phyloP scores from a whole-genome alignment of 2,797 vertebrate species.

The Sarcoramphus papa region DNA sequence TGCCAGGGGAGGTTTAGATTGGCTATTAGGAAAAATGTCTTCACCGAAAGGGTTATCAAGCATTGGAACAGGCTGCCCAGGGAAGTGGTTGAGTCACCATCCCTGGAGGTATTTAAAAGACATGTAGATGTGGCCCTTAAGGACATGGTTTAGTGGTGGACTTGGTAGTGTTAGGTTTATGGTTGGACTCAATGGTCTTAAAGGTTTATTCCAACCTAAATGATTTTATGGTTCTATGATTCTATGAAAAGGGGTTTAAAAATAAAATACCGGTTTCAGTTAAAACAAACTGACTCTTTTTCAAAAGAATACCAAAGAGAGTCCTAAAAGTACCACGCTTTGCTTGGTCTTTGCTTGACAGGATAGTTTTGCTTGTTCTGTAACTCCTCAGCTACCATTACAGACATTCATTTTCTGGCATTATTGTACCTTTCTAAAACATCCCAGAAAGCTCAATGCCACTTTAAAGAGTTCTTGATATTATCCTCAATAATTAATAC shows the following conservation, averaged over 20 bases:
- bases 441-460: not conserved
- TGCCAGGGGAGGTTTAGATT: not conserved
- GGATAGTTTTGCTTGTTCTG: not conserved
- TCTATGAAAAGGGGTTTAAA: not conserved
- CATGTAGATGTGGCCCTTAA: not conserved
- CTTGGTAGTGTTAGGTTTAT: not conserved
- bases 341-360: not conserved
- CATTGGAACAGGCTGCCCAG: not conserved
- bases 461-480: not conserved
- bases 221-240: not conserved
- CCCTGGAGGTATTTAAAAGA: not conserved
- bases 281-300: not conserved
- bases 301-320: not conserved
- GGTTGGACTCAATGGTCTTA: not conserved
- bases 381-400: not conserved
- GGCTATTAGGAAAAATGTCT: not conserved
- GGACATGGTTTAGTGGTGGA: not conserved
- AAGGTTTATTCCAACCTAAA: not conserved
- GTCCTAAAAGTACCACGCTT: not conserved
- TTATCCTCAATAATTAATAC: not conserved
- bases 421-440: not conserved
- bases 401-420: not conserved
- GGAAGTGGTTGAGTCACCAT: not conserved
- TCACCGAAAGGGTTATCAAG: not conserved
- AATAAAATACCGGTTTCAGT: not conserved